These are phyloP conservation scores for Cepaea nemoralis DNA, from an alignment of 1,140 invertebrate genomes.

Conservation along the genomic window DNA sequence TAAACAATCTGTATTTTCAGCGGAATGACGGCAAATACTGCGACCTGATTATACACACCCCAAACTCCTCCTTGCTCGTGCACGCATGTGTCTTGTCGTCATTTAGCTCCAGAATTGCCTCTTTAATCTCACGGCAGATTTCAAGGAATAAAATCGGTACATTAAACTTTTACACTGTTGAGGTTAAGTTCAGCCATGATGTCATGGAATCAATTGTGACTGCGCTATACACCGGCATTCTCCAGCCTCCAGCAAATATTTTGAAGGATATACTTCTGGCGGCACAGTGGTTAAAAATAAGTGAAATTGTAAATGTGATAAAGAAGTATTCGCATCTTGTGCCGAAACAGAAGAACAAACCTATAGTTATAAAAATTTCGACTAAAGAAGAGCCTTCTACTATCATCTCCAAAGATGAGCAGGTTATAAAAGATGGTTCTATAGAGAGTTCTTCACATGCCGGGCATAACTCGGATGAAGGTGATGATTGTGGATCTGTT, in stretches of 20 bases:
- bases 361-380: neutral
- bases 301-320: conserved; percentile 11
- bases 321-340: neutral
- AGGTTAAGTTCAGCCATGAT: neutral
- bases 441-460: neutral
- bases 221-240: conserved; percentile 37
- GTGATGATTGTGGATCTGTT: neutral
- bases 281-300: conserved; percentile 33
- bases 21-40: conserved; percentile 37
- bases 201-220: conserved; percentile 4
- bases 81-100: conserved; percentile 44
- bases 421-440: neutral
- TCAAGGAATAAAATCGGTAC: neutral
- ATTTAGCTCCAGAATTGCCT: conserved; percentile 40
- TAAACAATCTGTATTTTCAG: conserved; percentile 43
- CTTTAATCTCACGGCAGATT: neutral
- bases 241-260: conserved; percentile 10
- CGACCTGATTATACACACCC: conserved; percentile 35
- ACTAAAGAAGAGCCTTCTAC: too few relatives aligned
- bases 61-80: conserved; percentile 29
- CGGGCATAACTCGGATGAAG: neutral
- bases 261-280: conserved; percentile 26
- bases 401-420: neutral
- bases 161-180: neutral
- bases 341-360: neutral